Percentiles rank a stretch among this genome's conserved stretches.
Conservation (phyloP, 2,797 vertebrate species). For the Valencia hispanica region DNA sequence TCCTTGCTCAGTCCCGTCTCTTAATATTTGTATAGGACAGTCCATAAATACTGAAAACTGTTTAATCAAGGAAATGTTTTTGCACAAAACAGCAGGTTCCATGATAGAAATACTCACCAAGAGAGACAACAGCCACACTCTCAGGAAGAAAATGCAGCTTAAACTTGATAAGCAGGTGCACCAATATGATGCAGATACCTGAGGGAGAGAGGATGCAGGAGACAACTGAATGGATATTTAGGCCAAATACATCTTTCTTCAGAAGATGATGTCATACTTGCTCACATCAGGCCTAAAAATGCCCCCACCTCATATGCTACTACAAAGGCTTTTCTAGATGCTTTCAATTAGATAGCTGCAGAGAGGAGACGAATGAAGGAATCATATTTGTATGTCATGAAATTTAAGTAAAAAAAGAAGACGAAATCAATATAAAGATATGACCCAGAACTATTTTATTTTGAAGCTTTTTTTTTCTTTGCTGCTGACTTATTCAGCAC, state of each 20-base stretch:
- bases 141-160: slow-evolving; percentile 96
- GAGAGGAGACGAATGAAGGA: slow-evolving; percentile 4
- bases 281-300: slow-evolving; percentile 45
- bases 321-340: slow-evolving; percentile 18
- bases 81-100: slow-evolving; percentile 1
- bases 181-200: slow-evolving; percentile 99
- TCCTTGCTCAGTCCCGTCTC: neutral
- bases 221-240: slow-evolving; percentile 45
- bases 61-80: neutral
- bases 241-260: slow-evolving; percentile 37
- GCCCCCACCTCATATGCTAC: slow-evolving; percentile 5
- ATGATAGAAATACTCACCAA: slow-evolving; percentile 87
- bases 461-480: too few relatives aligned
- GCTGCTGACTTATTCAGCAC: too few relatives aligned
- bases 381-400: neutral
- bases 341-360: slow-evolving; percentile 9
- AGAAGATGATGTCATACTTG: slow-evolving; percentile 16
- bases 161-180: slow-evolving; percentile 97
- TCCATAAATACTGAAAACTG: neutral
- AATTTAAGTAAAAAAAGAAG: slow-evolving; percentile 10
- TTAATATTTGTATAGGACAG: slow-evolving; percentile 7
- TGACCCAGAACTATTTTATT: too few relatives aligned
- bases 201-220: slow-evolving; percentile 33
- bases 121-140: slow-evolving; percentile 97
- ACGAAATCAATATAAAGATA: too few relatives aligned